These are phyloP conservation scores for Drosophila paranaensis DNA, from an alignment of 2,888 invertebrate species.

Conservation along the genomic window DNA sequence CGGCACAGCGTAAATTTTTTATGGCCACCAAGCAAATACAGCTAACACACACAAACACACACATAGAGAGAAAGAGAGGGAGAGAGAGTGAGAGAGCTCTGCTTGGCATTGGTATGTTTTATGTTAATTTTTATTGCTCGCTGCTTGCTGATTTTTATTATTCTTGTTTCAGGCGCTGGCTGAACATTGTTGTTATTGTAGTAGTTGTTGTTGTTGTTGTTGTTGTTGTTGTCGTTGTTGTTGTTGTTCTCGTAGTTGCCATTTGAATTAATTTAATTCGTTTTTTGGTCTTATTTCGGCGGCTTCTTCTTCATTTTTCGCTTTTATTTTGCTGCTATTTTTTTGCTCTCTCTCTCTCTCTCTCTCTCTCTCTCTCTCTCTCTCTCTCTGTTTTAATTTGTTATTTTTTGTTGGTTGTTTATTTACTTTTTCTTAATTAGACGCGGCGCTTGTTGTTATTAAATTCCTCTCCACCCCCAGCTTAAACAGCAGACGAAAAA, in stretches of 20 bases:
- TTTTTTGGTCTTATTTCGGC: constrained; percentile 46
- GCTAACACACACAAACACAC: not conserved
- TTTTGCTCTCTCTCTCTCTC: constrained; percentile 17
- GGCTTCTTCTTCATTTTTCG: constrained; percentile 10
- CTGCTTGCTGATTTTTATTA: constrained; percentile 63
- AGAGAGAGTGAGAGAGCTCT: not conserved
- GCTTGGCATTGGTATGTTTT: constrained; percentile 62
- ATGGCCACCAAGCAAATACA: constrained; percentile 33
- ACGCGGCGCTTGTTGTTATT: constrained; percentile 41
- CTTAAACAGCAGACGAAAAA: constrained; percentile 12
- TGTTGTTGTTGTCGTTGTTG: constrained; percentile 4
- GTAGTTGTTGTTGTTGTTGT: not conserved
- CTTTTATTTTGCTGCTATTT: constrained; percentile 17
- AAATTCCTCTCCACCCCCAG: constrained; percentile 31
- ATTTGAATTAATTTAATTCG: constrained; percentile 77
- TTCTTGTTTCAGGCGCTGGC: constrained; percentile 27
- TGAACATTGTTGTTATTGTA: not conserved
- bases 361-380: too few species aligned
- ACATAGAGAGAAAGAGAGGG: not conserved
- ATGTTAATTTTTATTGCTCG: constrained; percentile 76
- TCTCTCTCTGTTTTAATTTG: constrained; percentile 8
- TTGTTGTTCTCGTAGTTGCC: constrained; percentile 34
- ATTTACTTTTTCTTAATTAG: constrained; percentile 68
- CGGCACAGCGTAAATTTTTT: constrained; percentile 48
- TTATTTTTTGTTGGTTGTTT: constrained; percentile 44